Base-by-base conservation (phyloP, 2,113 vertebrate genomes). In the Nerophis ophidion region DNA sequence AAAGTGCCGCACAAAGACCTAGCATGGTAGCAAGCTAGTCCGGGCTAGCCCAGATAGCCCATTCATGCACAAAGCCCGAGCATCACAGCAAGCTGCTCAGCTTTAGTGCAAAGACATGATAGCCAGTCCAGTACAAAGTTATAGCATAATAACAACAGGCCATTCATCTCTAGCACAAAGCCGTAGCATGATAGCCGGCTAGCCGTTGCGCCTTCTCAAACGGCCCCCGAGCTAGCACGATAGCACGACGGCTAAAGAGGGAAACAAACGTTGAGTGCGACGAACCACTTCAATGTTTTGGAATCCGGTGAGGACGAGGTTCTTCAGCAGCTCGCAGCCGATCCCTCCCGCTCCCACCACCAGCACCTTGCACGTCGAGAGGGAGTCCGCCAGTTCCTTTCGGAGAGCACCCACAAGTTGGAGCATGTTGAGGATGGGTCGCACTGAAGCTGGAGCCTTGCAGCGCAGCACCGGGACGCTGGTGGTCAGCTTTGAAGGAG, bases 311-410 rank as follows among this genome's bases (percentile, higher is more conserved):
- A 98, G 93, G 60, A 96, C 94, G 17, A 98, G 88, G 84, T 98
- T 94, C 83, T 98, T 98, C 66, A 98, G 90, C 10, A 98, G 91
- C 81, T 98, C 95, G 70, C 95, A 98, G 83, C 95, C 95, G 81
- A 98, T 98, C 5, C 95, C 93, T 38, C 95, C 95, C 4, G 95
- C 95, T 50, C 95, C 95, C 50, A 96, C 95, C 74, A 98, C 93
- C 84, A 98, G 77, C 59, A 94, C 86, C 72, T 91, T 90, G 70
- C 92, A 90, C 26, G 83, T 85, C 59, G 92, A 86, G 38, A 97
- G 87, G 7, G 91, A 90, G 74, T 94, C 92, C 2, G 93, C 91
- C 75, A 98, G 90, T 68, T 94, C 94, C 77, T 88, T 91, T 9
- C 88, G 87, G 12, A 97, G 85, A 34, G 94, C 88, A 77, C 92